Conservation (phyloP, 2,888 invertebrate species). For the Osedax frankpressi region DNA sequence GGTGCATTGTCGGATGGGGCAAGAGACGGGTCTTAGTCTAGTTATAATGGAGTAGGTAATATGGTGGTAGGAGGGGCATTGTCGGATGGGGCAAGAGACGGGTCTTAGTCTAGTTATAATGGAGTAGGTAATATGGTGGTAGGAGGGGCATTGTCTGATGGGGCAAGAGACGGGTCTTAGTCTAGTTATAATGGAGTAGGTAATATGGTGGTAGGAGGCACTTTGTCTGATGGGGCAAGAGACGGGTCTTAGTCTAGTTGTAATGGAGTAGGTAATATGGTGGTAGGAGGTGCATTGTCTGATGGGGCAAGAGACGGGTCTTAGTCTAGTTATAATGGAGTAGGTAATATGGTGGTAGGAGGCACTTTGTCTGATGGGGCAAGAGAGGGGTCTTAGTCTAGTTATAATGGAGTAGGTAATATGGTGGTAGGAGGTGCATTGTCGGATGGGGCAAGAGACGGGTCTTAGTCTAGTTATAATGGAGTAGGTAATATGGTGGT, state of each 20-base stretch:
- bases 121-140: background rate
- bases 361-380: background rate
- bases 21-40: background rate
- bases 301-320: background rate
- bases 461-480: background rate
- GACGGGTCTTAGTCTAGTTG: background rate
- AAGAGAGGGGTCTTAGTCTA: background rate
- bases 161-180: too few relatives aligned
- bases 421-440: background rate
- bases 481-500: background rate
- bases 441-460: too few relatives aligned
- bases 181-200: background rate
- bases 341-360: background rate
- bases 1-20: background rate
- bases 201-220: background rate
- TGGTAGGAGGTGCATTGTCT: background rate
- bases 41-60: background rate
- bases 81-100: background rate
- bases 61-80: background rate
- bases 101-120: background rate
- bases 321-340: background rate
- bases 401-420: background rate
- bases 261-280: background rate
- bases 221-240: too few relatives aligned
- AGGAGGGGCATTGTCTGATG: background rate